Conservation (phyloP, 2,113 vertebrate genomes). For the Phoenicopterus ruber region DNA sequence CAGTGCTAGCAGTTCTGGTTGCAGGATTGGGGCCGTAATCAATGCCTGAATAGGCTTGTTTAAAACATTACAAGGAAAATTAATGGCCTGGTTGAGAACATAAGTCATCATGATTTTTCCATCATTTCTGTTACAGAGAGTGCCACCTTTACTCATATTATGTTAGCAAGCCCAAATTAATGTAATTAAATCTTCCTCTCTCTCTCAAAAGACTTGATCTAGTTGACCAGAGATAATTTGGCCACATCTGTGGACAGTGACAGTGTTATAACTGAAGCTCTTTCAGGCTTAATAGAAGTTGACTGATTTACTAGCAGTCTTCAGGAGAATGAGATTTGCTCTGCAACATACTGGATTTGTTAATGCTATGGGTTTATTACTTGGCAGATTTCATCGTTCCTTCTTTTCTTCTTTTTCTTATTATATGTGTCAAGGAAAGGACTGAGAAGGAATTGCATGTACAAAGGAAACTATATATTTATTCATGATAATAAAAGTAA, state of each 20-base stretch:
- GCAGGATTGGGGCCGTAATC: background rate
- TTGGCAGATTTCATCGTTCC: background rate
- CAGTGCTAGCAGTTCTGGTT: background rate
- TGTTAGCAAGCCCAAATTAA: background rate
- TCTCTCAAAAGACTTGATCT: background rate
- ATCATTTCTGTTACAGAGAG: background rate
- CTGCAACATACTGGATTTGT: background rate
- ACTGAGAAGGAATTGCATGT: background rate
- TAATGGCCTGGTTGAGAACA: background rate
- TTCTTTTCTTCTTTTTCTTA: background rate
- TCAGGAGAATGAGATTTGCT: background rate
- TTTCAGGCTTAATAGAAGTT: background rate
- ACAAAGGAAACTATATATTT: background rate
- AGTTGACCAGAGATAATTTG: background rate
- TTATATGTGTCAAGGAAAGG: background rate
- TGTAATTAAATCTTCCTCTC: background rate
- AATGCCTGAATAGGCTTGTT: background rate
- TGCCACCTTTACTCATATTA: background rate
- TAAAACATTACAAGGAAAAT: background rate
- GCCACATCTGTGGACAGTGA: background rate
- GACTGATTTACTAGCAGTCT: background rate
- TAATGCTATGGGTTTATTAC: background rate
- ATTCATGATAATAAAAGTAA: background rate
- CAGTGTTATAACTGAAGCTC: background rate
- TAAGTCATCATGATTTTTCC: background rate